Base-by-base conservation (phyloP, 2,888 invertebrate genomes). In the Aporophyla lueneburgensis region DNA sequence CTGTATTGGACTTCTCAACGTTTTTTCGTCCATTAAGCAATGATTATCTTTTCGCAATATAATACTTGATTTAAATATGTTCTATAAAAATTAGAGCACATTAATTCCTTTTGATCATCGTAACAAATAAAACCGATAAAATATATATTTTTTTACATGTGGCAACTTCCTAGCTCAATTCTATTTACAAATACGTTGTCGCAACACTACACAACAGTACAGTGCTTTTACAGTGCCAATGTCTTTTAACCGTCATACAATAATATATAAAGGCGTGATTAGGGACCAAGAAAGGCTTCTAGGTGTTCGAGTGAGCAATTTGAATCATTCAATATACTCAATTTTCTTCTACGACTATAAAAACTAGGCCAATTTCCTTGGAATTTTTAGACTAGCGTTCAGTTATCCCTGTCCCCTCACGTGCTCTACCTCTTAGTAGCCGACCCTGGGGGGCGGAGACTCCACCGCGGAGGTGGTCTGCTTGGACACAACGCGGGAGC, bases 401-500 rank as follows among this genome's bases (percentile, higher is more conserved):
- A 43, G 21, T 49, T 21, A 40, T 14, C 24, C 53, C 12, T 5
- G 14, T 49, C 33, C 54, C 59, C 59, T 4, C 43, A 1, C 49
- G 43, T 49, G 27, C 19, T 33, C 33, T 1, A 43, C 14, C 10
- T 9, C 10, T 4, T 93, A 96, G 90, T 95, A 96, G 0, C 93
- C 95, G 78, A 92, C 93, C 14, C 94, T 78, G 9, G 91, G 91
- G 21, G 89, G 76, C 61, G 93, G 93, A 61, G 93, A 75, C 88
- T 91, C 91, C n/a, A 97, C 97, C 74, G 97, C 96, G 75, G 97
- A 96, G 56, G 97, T 96, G 82, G 97, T 97, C 94, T 98, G 97
- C 92, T 97, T 97, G 89, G 97, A 97, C 61, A 97, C 97, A 53
- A 97, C 97, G 72, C 97, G 96, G 78, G 97, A 96, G 86, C 98